phyloP scores from a whole-genome alignment of 2,888 invertebrate genomes.

The Panopea generosa region DNA sequence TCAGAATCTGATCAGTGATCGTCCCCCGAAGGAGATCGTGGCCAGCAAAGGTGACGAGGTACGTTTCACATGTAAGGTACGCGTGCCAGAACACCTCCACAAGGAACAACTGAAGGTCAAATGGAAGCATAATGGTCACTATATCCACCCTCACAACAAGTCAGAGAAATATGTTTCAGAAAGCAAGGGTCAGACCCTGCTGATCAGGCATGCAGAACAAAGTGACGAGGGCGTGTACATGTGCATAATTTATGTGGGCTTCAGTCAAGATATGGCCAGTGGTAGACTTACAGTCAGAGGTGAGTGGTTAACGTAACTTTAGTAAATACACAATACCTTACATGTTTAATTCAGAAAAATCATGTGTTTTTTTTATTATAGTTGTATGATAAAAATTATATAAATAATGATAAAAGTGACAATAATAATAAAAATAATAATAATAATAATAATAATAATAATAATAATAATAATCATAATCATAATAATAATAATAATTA shows the following conservation, averaged over 20 bases:
- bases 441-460: too few species aligned
- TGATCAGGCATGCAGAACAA: conserved; percentile 65
- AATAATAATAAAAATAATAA: too few species aligned
- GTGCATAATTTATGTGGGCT: conserved; percentile 72
- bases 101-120: conserved; percentile 53
- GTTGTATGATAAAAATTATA: too few species aligned
- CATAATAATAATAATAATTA: too few species aligned
- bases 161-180: conserved; percentile 66
- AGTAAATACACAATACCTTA: too few species aligned
- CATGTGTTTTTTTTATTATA: too few species aligned
- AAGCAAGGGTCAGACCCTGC: conserved; percentile 68
- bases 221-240: conserved; percentile 75
- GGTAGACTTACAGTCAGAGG: conserved; percentile 71
- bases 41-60: conserved; percentile 57
- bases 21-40: conserved; percentile 37
- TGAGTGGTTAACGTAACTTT: too few species aligned
- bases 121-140: conserved; percentile 76
- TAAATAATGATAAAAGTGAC: too few species aligned
- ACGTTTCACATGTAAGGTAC: conserved; percentile 39
- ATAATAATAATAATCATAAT: too few species aligned
- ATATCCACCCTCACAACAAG: conserved; percentile 54
- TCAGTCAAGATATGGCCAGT: conserved; percentile 68
- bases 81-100: conserved; percentile 44
- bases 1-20: conserved; percentile 42
- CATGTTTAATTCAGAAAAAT: too few species aligned